These are phyloP conservation scores for Cheilosia urbana DNA, from an alignment of 2,888 invertebrate genomes.

Conservation along the genomic window DNA sequence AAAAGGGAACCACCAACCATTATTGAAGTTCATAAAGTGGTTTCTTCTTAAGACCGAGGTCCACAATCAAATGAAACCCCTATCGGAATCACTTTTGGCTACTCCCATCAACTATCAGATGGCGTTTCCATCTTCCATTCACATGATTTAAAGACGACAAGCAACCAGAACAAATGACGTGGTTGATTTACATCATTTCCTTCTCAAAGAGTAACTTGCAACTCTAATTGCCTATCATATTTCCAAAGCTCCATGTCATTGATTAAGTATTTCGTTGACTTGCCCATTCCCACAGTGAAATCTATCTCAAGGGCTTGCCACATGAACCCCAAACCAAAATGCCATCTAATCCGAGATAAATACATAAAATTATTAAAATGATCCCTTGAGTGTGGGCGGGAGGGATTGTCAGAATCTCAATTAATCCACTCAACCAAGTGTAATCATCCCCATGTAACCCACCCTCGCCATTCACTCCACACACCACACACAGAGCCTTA, in stretches of 20 bases:
- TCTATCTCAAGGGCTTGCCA: background rate
- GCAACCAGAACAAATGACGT: background rate
- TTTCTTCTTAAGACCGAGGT: no score
- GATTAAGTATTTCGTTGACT: conserved; percentile 28
- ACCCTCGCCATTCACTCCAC: background rate
- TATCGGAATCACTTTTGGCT: no score
- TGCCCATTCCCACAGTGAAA: background rate
- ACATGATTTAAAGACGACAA: no score
- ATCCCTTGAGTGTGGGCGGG: conserved; percentile 54
- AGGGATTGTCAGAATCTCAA: conserved; percentile 62
- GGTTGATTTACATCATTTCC: background rate
- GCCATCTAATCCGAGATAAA: conserved; percentile 48
- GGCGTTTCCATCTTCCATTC: no score
- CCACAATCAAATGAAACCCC: no score
- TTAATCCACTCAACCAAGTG: conserved; percentile 71
- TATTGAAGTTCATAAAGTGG: no score
- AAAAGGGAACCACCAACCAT: no score
- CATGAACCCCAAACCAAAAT: conserved; percentile 34
- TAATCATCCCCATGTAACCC: conserved; percentile 64
- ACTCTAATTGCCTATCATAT: conserved; percentile 1
- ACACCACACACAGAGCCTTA: conserved; percentile 27
- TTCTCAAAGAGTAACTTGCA: background rate
- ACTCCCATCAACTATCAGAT: no score
- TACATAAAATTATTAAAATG: conserved; percentile 72
- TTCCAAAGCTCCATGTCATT: conserved; percentile 31